Percentiles rank a stretch among this genome's conserved stretches.
Evolutionary conservation across 1,140 invertebrate genomes (phyloP).

Genomic region (Vanessa atalanta): DNA sequence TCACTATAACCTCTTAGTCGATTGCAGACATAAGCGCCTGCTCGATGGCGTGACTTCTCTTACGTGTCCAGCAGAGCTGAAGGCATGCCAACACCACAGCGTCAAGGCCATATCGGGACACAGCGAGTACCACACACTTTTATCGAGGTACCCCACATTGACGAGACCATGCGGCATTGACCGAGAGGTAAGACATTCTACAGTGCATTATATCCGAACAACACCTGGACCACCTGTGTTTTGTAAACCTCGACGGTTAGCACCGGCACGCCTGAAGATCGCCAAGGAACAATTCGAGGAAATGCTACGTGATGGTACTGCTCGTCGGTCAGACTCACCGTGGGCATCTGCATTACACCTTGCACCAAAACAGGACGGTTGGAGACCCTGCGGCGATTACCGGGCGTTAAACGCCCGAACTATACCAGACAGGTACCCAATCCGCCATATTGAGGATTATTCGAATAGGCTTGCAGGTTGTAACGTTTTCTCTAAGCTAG

Average conservation of each 20-base stretch:
- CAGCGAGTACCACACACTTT: constrained; percentile 4
- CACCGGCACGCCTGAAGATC: constrained; percentile 3
- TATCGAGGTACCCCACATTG: neutral
- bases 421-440: constrained; percentile 66
- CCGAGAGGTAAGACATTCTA: neutral
- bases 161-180: constrained; percentile 1
- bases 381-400: constrained; percentile 56
- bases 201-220: constrained; percentile 5
- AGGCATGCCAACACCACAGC: neutral
- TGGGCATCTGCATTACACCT: constrained; percentile 77
- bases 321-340: constrained; percentile 58
- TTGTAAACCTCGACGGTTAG: constrained; percentile 1
- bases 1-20: constrained; percentile 28
- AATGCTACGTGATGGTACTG: constrained; percentile 46
- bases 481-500: constrained; percentile 71
- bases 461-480: constrained; percentile 13
- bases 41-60: constrained; percentile 28
- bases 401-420: constrained; percentile 44
- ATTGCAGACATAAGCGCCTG: constrained; percentile 23
- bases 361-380: constrained; percentile 47
- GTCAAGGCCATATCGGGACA: constrained; percentile 2
- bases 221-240: constrained; percentile 12
- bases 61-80: neutral
- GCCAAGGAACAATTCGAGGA: neutral
- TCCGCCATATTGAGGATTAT: constrained; percentile 51